Conservation (phyloP, 1,140 invertebrate genomes). For the Brachionus paranguensis region DNA sequence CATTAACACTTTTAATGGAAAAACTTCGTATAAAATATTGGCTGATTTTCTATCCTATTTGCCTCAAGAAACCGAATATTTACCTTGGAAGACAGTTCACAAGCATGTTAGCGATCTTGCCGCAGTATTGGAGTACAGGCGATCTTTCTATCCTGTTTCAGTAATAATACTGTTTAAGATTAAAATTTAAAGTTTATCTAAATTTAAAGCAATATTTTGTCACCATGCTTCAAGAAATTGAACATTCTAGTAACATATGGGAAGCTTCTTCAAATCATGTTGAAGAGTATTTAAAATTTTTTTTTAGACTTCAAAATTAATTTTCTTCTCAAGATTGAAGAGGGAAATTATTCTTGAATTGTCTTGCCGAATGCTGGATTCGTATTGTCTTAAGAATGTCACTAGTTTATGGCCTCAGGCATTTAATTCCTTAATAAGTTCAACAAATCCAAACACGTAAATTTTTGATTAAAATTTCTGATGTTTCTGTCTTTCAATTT, state of each 20-base stretch:
- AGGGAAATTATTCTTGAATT: constrained; percentile 21
- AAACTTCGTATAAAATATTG: background rate
- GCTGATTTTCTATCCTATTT: constrained; percentile 8
- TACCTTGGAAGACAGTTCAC: constrained; percentile 27
- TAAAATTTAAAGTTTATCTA: background rate
- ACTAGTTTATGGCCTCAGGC: background rate
- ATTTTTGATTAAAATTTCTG: background rate
- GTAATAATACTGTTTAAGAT: background rate
- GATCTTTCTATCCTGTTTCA: constrained; percentile 24
- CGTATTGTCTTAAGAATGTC: background rate
- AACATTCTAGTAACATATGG: constrained; percentile 2
- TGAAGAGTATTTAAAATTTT: constrained; percentile 11
- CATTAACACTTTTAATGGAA: background rate
- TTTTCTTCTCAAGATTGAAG: background rate
- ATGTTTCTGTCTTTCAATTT: background rate
- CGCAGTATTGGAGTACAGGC: constrained; percentile 5
- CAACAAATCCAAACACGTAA: background rate
- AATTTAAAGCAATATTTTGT: constrained; percentile 20
- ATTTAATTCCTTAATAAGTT: background rate
- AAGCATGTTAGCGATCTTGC: constrained; percentile 3
- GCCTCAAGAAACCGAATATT: background rate
- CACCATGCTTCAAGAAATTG: constrained; percentile 1
- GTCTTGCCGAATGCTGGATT: constrained; percentile 21
- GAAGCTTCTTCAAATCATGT: constrained; percentile 8
- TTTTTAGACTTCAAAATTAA: background rate